phyloP scores from a whole-genome alignment of 2,113 vertebrate genomes.

The Tauraco erythrolophus region DNA sequence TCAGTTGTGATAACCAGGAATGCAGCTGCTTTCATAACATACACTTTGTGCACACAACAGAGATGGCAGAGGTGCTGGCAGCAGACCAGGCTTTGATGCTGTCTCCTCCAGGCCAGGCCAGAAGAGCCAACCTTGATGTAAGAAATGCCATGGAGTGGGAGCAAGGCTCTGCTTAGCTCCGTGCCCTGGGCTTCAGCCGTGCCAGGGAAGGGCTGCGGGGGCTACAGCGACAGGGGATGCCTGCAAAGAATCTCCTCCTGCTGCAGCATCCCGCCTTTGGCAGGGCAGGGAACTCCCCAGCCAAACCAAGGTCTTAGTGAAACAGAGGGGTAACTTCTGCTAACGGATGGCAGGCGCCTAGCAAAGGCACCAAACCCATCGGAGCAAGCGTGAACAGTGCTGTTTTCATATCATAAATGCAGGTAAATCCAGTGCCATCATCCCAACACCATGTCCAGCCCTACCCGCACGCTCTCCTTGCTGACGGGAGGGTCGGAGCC shows the following conservation, averaged over 20 bases:
- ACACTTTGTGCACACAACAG: neutral
- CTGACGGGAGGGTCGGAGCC: neutral
- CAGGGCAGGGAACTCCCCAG: neutral
- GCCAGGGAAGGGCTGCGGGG: neutral
- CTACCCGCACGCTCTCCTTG: neutral
- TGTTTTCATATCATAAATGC: neutral
- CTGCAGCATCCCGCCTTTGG: too few relatives aligned
- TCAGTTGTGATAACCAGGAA: neutral
- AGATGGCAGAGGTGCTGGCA: neutral
- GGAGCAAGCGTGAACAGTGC: fast-evolving
- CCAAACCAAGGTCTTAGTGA: neutral
- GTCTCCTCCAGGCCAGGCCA: neutral
- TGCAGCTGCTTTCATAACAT: neutral
- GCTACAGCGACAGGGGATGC: neutral
- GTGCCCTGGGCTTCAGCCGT: neutral
- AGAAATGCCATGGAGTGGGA: neutral
- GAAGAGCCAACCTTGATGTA: neutral
- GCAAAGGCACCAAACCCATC: neutral
- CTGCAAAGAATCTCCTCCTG: neutral
- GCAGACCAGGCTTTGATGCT: neutral
- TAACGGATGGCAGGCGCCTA: neutral
- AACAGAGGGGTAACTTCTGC: too few relatives aligned
- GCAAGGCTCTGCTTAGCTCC: neutral
- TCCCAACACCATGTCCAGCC: neutral
- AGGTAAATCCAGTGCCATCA: neutral